phyloP scores from a whole-genome alignment of 2,797 vertebrate genomes.

The Dallia pectoralis region DNA sequence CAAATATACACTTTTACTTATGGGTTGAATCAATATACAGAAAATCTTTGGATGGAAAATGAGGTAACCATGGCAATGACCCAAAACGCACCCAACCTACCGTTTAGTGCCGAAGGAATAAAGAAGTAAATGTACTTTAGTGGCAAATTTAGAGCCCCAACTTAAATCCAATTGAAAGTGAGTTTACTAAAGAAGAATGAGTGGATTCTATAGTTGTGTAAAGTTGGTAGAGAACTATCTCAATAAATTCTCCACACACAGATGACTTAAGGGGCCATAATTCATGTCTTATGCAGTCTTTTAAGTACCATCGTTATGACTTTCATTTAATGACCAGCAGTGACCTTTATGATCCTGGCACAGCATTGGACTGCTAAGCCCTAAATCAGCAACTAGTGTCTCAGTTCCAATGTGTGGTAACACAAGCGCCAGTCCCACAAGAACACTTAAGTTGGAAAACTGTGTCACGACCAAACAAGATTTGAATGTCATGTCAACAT shows the following conservation, averaged over 20 bases:
- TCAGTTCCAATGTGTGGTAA: conserved; percentile 35
- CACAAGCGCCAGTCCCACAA: background rate
- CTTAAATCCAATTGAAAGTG: too few relatives aligned
- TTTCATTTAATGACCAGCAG: background rate
- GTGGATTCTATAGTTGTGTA: too few relatives aligned
- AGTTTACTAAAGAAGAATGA: too few relatives aligned
- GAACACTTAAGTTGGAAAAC: conserved; percentile 35
- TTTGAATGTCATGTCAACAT: background rate
- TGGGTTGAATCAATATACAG: too few relatives aligned
- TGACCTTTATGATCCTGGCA: conserved; percentile 22
- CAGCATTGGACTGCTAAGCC: conserved; percentile 36
- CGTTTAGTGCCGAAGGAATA: too few relatives aligned
- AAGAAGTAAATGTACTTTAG: too few relatives aligned
- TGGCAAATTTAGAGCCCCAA: too few relatives aligned
- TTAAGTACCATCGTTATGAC: background rate
- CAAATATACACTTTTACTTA: too few relatives aligned
- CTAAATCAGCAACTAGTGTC: conserved; percentile 27
- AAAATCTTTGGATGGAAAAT: too few relatives aligned
- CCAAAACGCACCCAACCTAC: too few relatives aligned
- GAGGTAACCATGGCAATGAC: too few relatives aligned
- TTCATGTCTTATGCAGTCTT: background rate
- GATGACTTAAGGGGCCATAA: background rate
- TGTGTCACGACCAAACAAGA: conserved; percentile 35
- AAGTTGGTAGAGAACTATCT: too few relatives aligned
- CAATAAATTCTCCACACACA: background rate